A percentile compares a stretch with the other conserved stretches of the same genome.
phyloP scores from a whole-genome alignment of 2,113 vertebrate species.

The Cercocebus atys region DNA sequence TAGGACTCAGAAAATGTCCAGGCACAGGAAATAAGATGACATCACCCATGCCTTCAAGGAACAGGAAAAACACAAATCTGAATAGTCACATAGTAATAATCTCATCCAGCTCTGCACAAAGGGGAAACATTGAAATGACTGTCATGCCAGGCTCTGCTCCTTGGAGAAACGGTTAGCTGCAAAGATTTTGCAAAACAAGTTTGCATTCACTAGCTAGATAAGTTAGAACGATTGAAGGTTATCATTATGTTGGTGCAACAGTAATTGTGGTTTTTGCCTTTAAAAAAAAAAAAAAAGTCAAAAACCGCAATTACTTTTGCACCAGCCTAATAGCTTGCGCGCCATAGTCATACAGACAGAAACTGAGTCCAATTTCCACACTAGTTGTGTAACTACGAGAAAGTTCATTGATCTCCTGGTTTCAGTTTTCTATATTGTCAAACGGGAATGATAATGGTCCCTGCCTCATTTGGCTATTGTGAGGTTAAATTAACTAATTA shows the following conservation, averaged over 20 bases:
- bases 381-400: not conserved
- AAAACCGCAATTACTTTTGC: too few relatives aligned
- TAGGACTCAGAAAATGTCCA: not conserved
- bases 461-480: not conserved
- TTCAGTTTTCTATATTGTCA: not conserved
- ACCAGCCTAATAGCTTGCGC: not conserved
- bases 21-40: not conserved
- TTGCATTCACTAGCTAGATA: not conserved
- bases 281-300: too few relatives aligned
- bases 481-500: not conserved
- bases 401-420: not conserved
- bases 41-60: not conserved
- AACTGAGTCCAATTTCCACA: not conserved
- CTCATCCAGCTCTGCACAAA: not conserved
- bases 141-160: not conserved
- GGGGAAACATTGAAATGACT: not conserved
- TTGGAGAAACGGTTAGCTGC: not conserved
- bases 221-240: not conserved
- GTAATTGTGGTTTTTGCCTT: too few relatives aligned
- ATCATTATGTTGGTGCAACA: too few relatives aligned
- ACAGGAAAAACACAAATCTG: not conserved
- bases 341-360: not conserved
- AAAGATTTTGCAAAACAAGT: not conserved
- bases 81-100: not conserved
- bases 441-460: not conserved